Percentiles rank a stretch among this genome's conserved stretches.
Evolutionary conservation across 2,888 invertebrate genomes (phyloP).

Genomic region (Oasisia sp.): DNA sequence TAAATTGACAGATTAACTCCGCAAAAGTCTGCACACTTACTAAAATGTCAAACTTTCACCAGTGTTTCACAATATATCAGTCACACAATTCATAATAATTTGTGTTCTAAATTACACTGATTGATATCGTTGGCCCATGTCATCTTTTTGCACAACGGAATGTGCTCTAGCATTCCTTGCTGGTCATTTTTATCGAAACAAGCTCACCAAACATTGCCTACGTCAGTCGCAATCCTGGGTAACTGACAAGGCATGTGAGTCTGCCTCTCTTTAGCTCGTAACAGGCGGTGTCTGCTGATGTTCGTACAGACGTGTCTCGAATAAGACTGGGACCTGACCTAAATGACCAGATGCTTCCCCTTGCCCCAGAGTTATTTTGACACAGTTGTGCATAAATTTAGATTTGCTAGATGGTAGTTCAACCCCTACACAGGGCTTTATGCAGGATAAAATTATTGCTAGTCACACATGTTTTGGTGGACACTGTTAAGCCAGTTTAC

Average conservation of each 20-base stretch:
- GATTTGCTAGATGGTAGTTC: background rate
- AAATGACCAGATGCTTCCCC: background rate
- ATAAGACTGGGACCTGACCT: background rate
- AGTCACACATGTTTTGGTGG: too few species aligned
- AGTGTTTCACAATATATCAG: background rate
- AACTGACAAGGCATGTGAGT: background rate
- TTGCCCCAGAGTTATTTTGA: background rate
- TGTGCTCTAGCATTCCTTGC: background rate
- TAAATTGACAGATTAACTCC: background rate
- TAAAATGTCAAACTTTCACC: background rate
- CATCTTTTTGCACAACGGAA: background rate
- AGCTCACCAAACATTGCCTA: background rate
- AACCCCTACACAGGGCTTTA: background rate
- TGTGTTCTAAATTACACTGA: background rate
- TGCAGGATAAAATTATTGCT: too few species aligned
- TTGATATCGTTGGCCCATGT: background rate
- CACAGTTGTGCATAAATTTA: background rate
- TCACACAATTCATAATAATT: background rate
- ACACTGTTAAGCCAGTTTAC: too few species aligned
- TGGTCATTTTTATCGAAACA: background rate
- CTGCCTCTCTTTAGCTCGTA: background rate
- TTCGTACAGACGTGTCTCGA: background rate
- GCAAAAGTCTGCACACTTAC: background rate
- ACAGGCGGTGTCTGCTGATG: background rate
- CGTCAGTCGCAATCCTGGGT: background rate